phyloP scores from a whole-genome alignment of 2,113 vertebrate species.

The Tychaedon coryphoeus region DNA sequence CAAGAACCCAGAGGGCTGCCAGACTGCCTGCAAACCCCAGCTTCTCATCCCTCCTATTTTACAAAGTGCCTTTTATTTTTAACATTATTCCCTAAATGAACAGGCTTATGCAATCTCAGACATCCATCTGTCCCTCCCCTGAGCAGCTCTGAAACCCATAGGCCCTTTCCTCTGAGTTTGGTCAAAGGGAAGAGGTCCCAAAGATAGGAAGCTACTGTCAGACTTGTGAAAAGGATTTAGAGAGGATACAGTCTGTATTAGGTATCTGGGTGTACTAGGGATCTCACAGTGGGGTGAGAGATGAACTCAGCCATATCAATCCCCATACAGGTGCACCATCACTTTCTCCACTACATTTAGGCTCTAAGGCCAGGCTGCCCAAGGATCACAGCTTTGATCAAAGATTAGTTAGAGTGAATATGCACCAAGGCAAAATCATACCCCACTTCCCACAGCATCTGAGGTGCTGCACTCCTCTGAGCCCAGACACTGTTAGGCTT shows the following conservation, averaged over 20 bases:
- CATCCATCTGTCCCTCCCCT: background rate
- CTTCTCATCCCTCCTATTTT: background rate
- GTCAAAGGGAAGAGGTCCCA: background rate
- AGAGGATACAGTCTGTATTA: background rate
- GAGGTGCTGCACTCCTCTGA: background rate
- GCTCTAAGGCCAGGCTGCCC: background rate
- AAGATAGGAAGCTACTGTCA: background rate
- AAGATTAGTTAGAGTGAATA: background rate
- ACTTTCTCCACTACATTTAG: background rate
- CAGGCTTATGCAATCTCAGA: background rate
- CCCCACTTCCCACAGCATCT: background rate
- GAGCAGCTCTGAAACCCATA: background rate
- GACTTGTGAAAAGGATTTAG: background rate
- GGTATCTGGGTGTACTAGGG: background rate
- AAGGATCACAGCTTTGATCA: background rate
- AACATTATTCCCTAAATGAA: background rate
- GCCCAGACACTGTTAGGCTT: background rate
- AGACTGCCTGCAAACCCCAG: background rate
- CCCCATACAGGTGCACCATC: background rate
- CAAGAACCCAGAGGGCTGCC: background rate
- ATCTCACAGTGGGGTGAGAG: background rate
- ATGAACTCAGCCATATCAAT: background rate
- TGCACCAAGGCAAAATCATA: background rate
- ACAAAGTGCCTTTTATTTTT: background rate
- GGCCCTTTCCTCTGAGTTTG: background rate